phyloP scores from a whole-genome alignment of 1,140 invertebrate genomes.

The Diabrotica virgifera region DNA sequence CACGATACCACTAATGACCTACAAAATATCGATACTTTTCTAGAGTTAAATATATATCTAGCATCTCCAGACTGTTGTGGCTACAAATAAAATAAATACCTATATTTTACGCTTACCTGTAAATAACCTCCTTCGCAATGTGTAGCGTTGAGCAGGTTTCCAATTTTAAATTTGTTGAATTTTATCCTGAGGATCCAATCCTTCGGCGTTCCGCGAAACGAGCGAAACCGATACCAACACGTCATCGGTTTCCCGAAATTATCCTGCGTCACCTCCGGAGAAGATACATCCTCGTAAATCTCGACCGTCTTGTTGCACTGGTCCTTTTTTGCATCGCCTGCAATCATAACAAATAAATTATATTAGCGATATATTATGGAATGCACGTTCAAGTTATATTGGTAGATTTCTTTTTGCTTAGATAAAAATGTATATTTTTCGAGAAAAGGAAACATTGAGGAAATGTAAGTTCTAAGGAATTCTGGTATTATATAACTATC shows the following conservation, averaged over 20 bases:
- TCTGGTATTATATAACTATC: too few relatives aligned
- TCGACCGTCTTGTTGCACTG: slow-evolving; percentile 91
- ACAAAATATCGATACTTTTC: too few relatives aligned
- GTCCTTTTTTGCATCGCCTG: slow-evolving; percentile 66
- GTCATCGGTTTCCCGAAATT: slow-evolving; percentile 80
- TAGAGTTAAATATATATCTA: too few relatives aligned
- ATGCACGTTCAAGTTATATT: too few relatives aligned
- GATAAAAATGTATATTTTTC: too few relatives aligned
- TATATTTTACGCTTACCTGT: slow-evolving; percentile 59
- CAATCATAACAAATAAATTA: slow-evolving; percentile 36
- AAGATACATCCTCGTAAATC: slow-evolving; percentile 85
- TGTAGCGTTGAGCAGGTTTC: slow-evolving; percentile 78
- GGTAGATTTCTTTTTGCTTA: too few relatives aligned
- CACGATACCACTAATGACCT: too few relatives aligned
- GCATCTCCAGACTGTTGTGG: too few relatives aligned
- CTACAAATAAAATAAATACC: too few relatives aligned
- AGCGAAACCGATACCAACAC: slow-evolving; percentile 84
- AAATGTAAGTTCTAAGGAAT: too few relatives aligned
- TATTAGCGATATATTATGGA: too few relatives aligned
- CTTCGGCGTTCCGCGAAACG: slow-evolving; percentile 74
- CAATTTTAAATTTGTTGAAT: slow-evolving; percentile 91
- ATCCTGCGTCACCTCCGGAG: slow-evolving; percentile 76
- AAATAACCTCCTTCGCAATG: slow-evolving; percentile 81
- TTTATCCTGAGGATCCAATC: slow-evolving; percentile 86
- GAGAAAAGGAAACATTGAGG: too few relatives aligned